Evolutionary conservation across 2,888 invertebrate species (phyloP).

Genomic region (Sarcophaga rosellei): DNA sequence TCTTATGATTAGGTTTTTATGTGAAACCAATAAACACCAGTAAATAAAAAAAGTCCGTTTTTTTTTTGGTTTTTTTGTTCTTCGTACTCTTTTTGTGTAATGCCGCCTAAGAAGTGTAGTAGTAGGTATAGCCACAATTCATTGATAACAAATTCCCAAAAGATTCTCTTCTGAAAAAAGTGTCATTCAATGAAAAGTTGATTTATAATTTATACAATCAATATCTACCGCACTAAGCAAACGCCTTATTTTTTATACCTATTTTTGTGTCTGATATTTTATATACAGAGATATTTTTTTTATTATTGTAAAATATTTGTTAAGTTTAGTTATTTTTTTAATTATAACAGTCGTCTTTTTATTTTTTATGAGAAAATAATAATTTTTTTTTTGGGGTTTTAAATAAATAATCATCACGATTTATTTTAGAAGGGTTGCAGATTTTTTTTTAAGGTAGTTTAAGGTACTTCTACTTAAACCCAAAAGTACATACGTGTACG

Average conservation of each 20-base stretch:
- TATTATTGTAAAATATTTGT: slow-evolving; percentile 24
- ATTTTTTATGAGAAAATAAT: slow-evolving; percentile 54
- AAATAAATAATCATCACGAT: slow-evolving; percentile 4
- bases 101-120: neutral
- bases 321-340: neutral
- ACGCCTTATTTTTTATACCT: neutral
- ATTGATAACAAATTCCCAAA: slow-evolving; percentile 54
- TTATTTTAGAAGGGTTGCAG: slow-evolving; percentile 54
- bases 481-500: too few species aligned
- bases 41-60: slow-evolving; percentile 5
- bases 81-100: slow-evolving; percentile 13
- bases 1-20: slow-evolving; percentile 9
- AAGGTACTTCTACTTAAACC: neutral
- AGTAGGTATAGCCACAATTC: slow-evolving; percentile 17
- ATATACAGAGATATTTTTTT: neutral
- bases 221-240: neutral
- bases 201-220: neutral
- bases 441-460: slow-evolving; percentile 20
- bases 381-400: slow-evolving; percentile 36
- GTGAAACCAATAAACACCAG: slow-evolving; percentile 33
- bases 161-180: slow-evolving; percentile 23
- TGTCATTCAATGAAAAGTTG: slow-evolving; percentile 14
- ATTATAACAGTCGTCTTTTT: too few species aligned
- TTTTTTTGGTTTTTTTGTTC: slow-evolving; percentile 29
- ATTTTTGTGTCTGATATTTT: neutral